Conservation (phyloP, 2,888 invertebrate genomes). For the Oithona nana region DNA sequence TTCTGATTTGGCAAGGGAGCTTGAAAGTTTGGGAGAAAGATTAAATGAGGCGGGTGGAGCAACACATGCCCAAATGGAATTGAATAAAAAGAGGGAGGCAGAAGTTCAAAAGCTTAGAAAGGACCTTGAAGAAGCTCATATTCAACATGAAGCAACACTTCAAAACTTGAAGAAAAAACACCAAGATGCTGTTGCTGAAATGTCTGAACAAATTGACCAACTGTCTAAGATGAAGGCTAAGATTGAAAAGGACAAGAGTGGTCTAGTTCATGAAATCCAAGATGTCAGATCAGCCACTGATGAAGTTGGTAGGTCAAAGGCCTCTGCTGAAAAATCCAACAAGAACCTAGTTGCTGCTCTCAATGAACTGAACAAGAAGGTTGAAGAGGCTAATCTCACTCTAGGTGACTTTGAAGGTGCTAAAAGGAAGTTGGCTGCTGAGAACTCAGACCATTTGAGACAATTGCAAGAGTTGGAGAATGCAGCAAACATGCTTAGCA, state of each 20-base stretch:
- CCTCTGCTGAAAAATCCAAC: conserved; percentile 93
- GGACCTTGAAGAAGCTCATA: conserved; percentile 95
- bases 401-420: conserved; percentile 89
- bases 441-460: conserved; percentile 80
- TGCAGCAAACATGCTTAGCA: conserved; percentile 26
- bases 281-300: conserved; percentile 84
- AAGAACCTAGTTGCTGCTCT: conserved; percentile 92
- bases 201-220: conserved; percentile 99
- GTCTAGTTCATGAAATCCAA: conserved; percentile 72
- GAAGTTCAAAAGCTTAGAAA: conserved; percentile 95
- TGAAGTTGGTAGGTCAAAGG: conserved; percentile 78
- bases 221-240: conserved; percentile 98
- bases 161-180: conserved; percentile 98
- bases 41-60: conserved; percentile 98
- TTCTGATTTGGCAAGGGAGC: conserved; percentile 84
- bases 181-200: conserved; percentile 96
- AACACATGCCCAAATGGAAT: conserved; percentile 93
- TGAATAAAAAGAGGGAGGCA: conserved; percentile 99
- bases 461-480: conserved; percentile 91
- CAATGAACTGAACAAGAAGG: conserved; percentile 81
- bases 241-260: conserved; percentile 79
- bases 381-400: conserved; percentile 91
- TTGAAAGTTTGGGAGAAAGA: conserved; percentile 89
- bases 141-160: conserved; percentile 92
- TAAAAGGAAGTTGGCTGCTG: conserved; percentile 92